Evolutionary conservation across 2,797 vertebrate genomes (phyloP), one percentile per base, ranked within the genome.

Genomic region (Xiphorhynchus erythropygius): DNA sequence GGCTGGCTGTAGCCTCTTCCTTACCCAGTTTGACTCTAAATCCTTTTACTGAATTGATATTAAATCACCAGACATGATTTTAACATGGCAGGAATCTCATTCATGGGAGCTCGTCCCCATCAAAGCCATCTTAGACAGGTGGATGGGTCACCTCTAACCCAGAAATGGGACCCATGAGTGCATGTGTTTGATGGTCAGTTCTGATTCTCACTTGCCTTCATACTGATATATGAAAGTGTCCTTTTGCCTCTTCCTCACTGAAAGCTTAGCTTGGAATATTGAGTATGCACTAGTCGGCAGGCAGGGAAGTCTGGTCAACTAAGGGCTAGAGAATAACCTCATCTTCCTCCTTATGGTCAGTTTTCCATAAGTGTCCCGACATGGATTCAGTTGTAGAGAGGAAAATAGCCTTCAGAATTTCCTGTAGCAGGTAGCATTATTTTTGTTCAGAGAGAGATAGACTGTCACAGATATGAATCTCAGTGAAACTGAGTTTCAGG

Each of bases 161-260:
- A 52, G 37, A 46, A 39, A 77, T 33, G 8, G 37, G 44, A 39
- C 0, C 0, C 14, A 57, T 30, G 13, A 2, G 2, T 16, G 13
- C 28, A 50, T 5, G 7, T 24, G 14, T 46, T 35, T 53, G 14
- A 71, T 16, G 42, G 33, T 18, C 33, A 18, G 21, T 39, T 86
- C 62, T 49, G 57, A 83, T 27, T 56, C 60, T 77, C 18, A 41
- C 24, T 41, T 78, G 13, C 25, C 27, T 86, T 81, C 5, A 0
- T 35, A 32, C 10, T 37, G n/a, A 13, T 41, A 73, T 2, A 53
- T 64, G 9, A 75, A 86, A 62, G 10, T 22, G 24, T 15, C 33
- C 64, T 80, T 57, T 71, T 22, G 25, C 37, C 11, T 42, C 15
- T 39, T 73, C 24, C 50, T 60, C 27, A 25, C 8, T 3, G 1